Evolutionary conservation across 2,797 vertebrate genomes (phyloP), one percentile per base, ranked within the genome.

Genomic region (Falco rusticolus): DNA sequence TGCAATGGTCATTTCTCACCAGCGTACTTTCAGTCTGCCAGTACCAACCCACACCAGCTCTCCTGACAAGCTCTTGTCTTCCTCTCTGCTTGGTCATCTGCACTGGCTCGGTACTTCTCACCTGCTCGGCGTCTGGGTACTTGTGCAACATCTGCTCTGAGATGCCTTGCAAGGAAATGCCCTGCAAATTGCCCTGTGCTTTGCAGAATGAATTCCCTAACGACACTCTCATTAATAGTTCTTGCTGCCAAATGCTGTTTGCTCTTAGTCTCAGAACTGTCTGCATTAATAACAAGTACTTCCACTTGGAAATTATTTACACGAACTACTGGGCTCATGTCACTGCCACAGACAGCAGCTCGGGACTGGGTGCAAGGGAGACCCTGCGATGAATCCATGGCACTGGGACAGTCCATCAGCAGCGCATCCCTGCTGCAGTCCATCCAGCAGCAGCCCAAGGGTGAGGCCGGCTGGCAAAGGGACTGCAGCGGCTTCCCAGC

Each of bases 221-320:
- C 69, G 80, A 37, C 28, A 6, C 20, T 77, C 63, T 87, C 84
- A 72, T 94, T 95, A 80, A 74, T 33, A 66, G 86, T 79, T 94
- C 79, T 88, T 47, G 15, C 69, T 93, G 85, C 61, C 92, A 88
- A 96, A 86, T 51, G 57, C 61, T 85, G 60, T 93, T 93, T 90
- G 69, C 83, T 95, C 94, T 95, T 88, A 39, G 83, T 95, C 94
- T 93, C 85, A 81, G 82, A 94, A 68, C 54, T 84, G 69, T 61
- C 80, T 95, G 65, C 47, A 59, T 81, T 81, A 76, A 84, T 81
- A 83, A 80, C 2, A 9, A 93, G 64, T 54, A 77, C 57, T 82
- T 94, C 76, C 60, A 16, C 79, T 85, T 78, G 65, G 65, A 86
- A 84, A 81, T 71, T 26, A n/a, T 82, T 93, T 81, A n/a, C 50